Percentiles rank a stretch among this genome's conserved stretches.
Evolutionary conservation across 2,113 vertebrate species (phyloP).

Genomic region (Hyla sarda): DNA sequence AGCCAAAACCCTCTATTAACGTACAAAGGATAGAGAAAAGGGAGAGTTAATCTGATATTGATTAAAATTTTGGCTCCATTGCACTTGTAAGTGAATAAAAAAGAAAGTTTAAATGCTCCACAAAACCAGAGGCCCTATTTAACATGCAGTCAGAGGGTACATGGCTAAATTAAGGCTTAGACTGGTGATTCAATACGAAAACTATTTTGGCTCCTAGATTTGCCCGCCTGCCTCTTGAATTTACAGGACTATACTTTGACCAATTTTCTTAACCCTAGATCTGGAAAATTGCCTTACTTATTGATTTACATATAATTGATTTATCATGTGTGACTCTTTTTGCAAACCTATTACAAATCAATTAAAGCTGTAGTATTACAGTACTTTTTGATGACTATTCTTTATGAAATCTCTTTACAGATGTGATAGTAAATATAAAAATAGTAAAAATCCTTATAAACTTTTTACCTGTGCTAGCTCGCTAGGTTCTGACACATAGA

Average conservation of each 20-base stretch:
- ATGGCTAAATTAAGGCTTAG: constrained; percentile 12
- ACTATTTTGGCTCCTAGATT: neutral
- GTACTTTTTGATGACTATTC: no score
- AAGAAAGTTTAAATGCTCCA: constrained; percentile 20
- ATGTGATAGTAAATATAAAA: no score
- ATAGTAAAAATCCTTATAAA: no score
- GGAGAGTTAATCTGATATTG: constrained; percentile 41
- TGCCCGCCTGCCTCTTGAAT: neutral
- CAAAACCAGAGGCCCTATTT: constrained; percentile 19
- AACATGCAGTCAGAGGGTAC: constrained; percentile 6
- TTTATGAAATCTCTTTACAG: no score
- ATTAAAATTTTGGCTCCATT: constrained; percentile 60
- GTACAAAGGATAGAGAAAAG: neutral
- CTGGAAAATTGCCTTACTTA: no score
- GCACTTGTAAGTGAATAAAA: constrained; percentile 36
- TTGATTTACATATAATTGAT: no score
- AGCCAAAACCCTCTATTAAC: constrained; percentile 58
- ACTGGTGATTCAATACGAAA: constrained; percentile 5
- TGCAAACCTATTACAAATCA: no score
- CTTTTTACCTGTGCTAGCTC: no score
- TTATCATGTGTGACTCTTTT: no score
- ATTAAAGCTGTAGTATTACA: no score
- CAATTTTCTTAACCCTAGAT: neutral
- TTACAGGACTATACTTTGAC: neutral
- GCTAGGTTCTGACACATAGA: no score